Conservation (phyloP, 2,888 invertebrate genomes). For the Zele albiditarsus region DNA sequence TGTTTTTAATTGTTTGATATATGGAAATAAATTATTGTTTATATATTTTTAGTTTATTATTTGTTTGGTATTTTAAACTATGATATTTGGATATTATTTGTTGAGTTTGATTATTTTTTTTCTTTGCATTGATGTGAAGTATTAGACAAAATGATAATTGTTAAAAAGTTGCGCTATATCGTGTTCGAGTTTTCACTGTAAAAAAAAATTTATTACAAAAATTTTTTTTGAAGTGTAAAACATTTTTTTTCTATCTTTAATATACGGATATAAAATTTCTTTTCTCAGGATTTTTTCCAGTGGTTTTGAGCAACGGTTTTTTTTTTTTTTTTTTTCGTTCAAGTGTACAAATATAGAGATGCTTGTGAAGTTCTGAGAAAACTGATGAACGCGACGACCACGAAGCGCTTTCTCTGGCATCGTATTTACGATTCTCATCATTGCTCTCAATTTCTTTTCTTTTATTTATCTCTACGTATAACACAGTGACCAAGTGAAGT, state of each 20-base stretch:
- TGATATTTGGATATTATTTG: too few species aligned
- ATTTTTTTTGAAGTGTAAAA: too few species aligned
- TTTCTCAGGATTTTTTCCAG: neutral
- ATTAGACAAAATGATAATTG: too few species aligned
- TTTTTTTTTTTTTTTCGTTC: neutral
- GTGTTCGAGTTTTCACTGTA: neutral
- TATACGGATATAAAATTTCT: neutral
- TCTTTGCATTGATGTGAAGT: too few species aligned
- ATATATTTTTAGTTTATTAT: too few species aligned
- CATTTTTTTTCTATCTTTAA: neutral
- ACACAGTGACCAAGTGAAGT: constrained; percentile 1
- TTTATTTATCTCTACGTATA: neutral
- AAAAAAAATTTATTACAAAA: neutral
- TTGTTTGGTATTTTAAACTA: too few species aligned
- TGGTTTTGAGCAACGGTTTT: neutral
- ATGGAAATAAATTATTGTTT: too few species aligned
- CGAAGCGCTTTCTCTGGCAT: neutral
- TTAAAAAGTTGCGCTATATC: too few species aligned
- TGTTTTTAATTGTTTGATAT: too few species aligned
- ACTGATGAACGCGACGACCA: neutral
- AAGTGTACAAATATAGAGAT: neutral
- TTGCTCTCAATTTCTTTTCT: neutral
- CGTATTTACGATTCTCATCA: constrained; percentile 7
- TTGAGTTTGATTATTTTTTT: too few species aligned
- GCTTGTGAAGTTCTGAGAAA: neutral